Percentiles rank a stretch among this genome's conserved stretches.
Conservation (phyloP, 2,113 vertebrate genomes). For the Ameiurus melas region DNA sequence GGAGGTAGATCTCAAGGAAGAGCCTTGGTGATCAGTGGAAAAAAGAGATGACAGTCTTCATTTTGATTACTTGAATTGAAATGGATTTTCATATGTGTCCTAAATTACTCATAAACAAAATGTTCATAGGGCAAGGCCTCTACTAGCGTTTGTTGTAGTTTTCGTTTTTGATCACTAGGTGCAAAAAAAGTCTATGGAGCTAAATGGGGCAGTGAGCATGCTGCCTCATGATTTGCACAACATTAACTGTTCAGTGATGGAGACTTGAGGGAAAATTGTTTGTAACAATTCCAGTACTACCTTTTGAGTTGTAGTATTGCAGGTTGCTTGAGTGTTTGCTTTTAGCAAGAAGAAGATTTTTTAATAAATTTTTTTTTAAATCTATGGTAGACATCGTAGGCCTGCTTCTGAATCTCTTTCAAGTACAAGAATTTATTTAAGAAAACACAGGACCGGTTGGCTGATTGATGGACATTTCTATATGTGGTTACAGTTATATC, state of each 20-base stretch:
- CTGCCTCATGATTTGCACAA: no score
- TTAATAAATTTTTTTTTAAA: neutral
- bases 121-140: no score
- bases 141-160: no score
- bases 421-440: neutral
- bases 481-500: neutral
- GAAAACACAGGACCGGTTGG: neutral
- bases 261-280: neutral
- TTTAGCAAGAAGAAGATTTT: neutral
- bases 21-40: no score
- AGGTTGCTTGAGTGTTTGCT: neutral
- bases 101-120: no score
- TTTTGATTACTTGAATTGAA: no score
- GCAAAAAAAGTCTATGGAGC: no score
- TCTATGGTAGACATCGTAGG: neutral
- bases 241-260: neutral
- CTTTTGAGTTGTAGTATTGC: neutral
- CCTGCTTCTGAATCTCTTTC: neutral
- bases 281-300: neutral
- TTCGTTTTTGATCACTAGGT: no score
- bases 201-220: no score
- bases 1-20: no score
- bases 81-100: no score
- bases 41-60: no score
- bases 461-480: neutral